These are phyloP conservation scores for Blastobasis lacticolella DNA, from an alignment of 2,888 invertebrate genomes.

Conservation along the genomic window DNA sequence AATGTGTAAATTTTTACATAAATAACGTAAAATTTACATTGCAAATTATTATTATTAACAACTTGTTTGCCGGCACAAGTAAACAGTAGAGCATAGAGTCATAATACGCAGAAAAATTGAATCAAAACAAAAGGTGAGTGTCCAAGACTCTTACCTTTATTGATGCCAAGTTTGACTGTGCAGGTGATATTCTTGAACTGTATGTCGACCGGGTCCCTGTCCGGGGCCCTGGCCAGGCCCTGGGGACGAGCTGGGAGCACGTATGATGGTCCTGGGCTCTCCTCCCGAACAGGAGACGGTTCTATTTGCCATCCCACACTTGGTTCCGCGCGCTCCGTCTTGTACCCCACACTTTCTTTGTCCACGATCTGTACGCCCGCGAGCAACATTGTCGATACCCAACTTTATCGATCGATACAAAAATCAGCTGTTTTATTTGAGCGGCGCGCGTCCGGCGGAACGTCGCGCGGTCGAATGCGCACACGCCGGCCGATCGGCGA, in stretches of 20 bases:
- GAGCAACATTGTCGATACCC: slow-evolving; percentile 47
- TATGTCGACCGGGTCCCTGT: slow-evolving; percentile 77
- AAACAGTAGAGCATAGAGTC: too few species aligned
- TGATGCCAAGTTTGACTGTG: slow-evolving; percentile 81
- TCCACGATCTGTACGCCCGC: slow-evolving; percentile 63
- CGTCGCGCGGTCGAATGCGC: slow-evolving; percentile 48
- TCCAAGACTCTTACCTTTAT: slow-evolving; percentile 76
- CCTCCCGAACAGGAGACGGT: slow-evolving; percentile 4
- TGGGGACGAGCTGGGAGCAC: slow-evolving; percentile 10
- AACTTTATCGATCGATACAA: neutral
- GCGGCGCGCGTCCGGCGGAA: slow-evolving; percentile 38
- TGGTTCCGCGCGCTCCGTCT: slow-evolving; percentile 23
- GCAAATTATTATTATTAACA: too few species aligned
- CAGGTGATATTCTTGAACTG: slow-evolving; percentile 83
- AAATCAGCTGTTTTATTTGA: slow-evolving; percentile 4
- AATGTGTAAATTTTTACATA: too few species aligned
- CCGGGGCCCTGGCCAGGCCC: slow-evolving; percentile 38
- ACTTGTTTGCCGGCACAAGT: too few species aligned
- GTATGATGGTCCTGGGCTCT: slow-evolving; percentile 9
- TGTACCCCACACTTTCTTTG: slow-evolving; percentile 34
- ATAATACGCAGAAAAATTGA: too few species aligned
- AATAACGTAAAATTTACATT: too few species aligned
- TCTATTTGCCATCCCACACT: slow-evolving; percentile 13
- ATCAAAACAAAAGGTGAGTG: too few species aligned
- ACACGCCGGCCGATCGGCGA: slow-evolving; percentile 25